Evolutionary conservation across 2,888 invertebrate species (phyloP).

Genomic region (Latrodectus elegans): DNA sequence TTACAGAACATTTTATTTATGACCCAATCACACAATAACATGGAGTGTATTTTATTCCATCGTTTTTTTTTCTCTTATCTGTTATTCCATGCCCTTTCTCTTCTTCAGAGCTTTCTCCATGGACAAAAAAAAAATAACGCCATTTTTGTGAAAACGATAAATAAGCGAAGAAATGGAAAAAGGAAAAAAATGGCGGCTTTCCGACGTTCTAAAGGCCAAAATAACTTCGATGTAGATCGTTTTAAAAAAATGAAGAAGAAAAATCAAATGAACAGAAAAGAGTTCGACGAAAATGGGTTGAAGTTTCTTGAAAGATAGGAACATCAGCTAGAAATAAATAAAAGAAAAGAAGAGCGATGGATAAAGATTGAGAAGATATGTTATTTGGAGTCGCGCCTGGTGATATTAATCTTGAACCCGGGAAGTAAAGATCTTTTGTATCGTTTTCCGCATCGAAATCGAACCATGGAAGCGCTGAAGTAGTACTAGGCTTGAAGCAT

Average conservation of each 20-base stretch:
- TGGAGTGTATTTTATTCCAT: constrained; percentile 59
- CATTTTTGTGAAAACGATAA: constrained; percentile 54
- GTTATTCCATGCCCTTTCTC: constrained; percentile 28
- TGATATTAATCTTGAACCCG: constrained; percentile 58
- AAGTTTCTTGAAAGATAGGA: constrained; percentile 48
- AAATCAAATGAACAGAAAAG: constrained; percentile 21
- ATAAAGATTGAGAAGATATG: constrained; percentile 51
- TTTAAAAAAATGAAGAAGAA: background rate
- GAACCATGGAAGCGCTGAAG: constrained; percentile 21
- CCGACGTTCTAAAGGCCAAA: constrained; percentile 18
- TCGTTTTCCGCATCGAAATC: constrained; percentile 19
- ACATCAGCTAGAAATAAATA: constrained; percentile 8
- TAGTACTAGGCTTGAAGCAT: background rate
- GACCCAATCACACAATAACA: constrained; percentile 57
- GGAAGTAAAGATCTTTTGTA: constrained; percentile 27
- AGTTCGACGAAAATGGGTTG: constrained; percentile 63
- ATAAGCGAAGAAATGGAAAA: constrained; percentile 14
- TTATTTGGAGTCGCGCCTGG: constrained; percentile 54
- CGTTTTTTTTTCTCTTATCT: constrained; percentile 32
- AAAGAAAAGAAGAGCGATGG: constrained; percentile 1
- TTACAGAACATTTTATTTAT: constrained; percentile 41
- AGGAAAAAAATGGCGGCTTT: constrained; percentile 50
- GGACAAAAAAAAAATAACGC: constrained; percentile 11
- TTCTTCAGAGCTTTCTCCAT: background rate
- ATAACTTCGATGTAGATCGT: constrained; percentile 53